Evolutionary conservation across 2,797 vertebrate genomes (phyloP).

Genomic region (Leptatherina wallacei): DNA sequence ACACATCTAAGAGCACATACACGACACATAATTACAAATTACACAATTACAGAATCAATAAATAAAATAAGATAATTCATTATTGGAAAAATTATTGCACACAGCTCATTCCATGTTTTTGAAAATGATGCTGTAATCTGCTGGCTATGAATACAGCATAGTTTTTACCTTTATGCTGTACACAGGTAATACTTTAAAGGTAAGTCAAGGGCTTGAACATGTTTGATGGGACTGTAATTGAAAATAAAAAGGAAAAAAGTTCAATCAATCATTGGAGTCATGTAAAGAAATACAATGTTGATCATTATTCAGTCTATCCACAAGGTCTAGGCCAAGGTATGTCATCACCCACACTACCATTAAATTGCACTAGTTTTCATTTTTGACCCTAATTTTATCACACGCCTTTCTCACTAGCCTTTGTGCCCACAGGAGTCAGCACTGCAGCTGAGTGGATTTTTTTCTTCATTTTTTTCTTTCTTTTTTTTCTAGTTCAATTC

Average conservation of each 20-base stretch:
- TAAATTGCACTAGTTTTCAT: conserved; percentile 24
- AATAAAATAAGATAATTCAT: neutral
- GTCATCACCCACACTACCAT: neutral
- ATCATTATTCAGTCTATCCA: conserved; percentile 6
- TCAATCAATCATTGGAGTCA: neutral
- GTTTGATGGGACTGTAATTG: neutral
- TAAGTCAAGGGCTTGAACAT: neutral
- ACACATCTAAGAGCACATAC: neutral
- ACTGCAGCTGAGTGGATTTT: conserved; percentile 31
- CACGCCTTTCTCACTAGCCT: conserved; percentile 23
- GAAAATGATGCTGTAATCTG: too few species aligned
- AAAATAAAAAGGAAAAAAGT: neutral
- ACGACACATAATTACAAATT: neutral
- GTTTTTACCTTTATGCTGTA: neutral
- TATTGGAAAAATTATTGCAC: neutral
- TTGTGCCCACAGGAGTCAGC: conserved; percentile 30
- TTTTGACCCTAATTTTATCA: conserved; percentile 36
- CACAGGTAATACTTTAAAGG: neutral
- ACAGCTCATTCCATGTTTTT: neutral
- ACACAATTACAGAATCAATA: neutral
- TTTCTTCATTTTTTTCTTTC: conserved; percentile 3
- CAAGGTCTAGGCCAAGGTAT: neutral
- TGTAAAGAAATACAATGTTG: conserved; percentile 1
- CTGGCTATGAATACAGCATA: neutral
- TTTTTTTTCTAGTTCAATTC: conserved; percentile 37